Evolutionary conservation across 2,797 vertebrate species (phyloP).

Genomic region (Gorsachius magnificus): DNA sequence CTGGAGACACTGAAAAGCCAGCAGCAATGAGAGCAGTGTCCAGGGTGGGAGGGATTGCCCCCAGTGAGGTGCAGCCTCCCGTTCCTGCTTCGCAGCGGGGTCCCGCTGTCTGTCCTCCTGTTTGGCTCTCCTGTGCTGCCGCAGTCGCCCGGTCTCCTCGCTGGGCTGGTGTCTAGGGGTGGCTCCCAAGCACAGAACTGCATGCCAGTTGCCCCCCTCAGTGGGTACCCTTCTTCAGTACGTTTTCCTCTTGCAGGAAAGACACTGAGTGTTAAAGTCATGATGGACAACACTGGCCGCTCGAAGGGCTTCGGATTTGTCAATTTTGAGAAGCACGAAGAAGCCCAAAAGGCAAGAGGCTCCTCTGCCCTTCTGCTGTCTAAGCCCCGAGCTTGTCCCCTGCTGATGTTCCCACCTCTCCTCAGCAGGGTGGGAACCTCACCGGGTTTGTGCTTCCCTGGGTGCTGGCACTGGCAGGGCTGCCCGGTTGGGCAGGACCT

Average conservation of each 20-base stretch:
- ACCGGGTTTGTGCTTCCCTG: accelerated
- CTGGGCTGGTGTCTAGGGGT: not conserved
- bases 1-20: not conserved
- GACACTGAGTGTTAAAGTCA: conserved; percentile 93
- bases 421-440: not conserved
- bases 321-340: conserved; percentile 92
- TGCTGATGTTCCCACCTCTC: not conserved
- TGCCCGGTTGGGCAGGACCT: not conserved
- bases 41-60: not conserved
- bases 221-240: not conserved
- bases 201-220: accelerated
- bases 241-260: conserved; percentile 78
- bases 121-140: not conserved
- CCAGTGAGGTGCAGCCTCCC: accelerated
- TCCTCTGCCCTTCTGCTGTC: not conserved
- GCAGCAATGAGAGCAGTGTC: not conserved
- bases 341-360: conserved; percentile 92
- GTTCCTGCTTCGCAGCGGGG: accelerated
- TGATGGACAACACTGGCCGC: conserved; percentile 85
- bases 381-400: not conserved
- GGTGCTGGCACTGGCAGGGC: not conserved
- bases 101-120: accelerated
- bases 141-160: accelerated
- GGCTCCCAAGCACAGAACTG: accelerated
- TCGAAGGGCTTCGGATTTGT: conserved; percentile 96